phyloP scores from a whole-genome alignment of 2,113 vertebrate genomes.

The Periophthalmus modestus region DNA sequence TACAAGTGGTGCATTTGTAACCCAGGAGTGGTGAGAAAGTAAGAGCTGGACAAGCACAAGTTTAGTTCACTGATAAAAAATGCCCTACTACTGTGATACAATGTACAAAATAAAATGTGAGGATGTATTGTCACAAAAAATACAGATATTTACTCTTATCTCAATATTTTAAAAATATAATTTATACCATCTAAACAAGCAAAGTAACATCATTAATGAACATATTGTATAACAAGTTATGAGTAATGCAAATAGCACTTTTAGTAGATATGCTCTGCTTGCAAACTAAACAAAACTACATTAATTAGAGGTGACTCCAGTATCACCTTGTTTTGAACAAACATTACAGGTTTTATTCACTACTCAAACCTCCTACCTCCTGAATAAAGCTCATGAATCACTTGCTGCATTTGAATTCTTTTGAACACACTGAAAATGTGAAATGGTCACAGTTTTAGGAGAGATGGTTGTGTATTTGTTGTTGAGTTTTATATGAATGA shows the following conservation, averaged over 20 bases:
- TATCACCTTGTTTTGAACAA: conserved; percentile 1
- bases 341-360: neutral
- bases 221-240: neutral
- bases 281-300: neutral
- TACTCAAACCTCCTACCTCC: conserved; percentile 6
- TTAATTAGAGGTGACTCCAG: neutral
- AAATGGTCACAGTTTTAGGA: conserved; percentile 6
- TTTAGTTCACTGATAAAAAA: neutral
- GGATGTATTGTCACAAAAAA: neutral
- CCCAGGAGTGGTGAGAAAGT: too few relatives aligned
- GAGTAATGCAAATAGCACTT: neutral
- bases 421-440: neutral
- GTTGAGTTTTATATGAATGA: neutral
- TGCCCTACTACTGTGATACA: conserved; percentile 1
- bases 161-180: neutral
- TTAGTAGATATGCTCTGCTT: neutral
- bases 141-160: neutral
- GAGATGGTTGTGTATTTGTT: conserved; percentile 7
- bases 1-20: neutral
- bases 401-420: neutral
- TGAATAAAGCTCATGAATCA: neutral
- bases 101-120: neutral
- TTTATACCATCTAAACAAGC: neutral
- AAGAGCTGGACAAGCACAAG: conserved; percentile 2
- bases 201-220: neutral